These are phyloP conservation scores for Microcebus murinus DNA, from an alignment of 2,113 vertebrate species.

Conservation along the genomic window DNA sequence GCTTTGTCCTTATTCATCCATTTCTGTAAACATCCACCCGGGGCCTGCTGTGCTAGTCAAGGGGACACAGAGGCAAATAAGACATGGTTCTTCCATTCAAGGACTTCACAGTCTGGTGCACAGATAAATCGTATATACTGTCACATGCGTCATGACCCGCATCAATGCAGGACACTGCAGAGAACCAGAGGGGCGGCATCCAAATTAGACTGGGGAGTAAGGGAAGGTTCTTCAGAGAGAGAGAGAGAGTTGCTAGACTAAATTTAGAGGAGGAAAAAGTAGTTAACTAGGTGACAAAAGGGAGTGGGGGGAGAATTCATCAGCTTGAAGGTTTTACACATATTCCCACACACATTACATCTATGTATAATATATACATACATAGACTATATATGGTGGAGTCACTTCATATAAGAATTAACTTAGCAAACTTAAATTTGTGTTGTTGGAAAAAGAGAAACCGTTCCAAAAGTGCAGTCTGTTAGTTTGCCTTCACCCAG, in stretches of 20 bases:
- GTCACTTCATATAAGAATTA: not conserved
- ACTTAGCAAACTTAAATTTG: not conserved
- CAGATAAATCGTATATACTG: not conserved
- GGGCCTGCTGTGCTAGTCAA: not conserved
- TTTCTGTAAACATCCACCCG: not conserved
- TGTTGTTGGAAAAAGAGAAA: not conserved
- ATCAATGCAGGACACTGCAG: not conserved
- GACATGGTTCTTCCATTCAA: not conserved
- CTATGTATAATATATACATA: not conserved
- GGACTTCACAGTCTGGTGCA: not conserved
- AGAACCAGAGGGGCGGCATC: not conserved
- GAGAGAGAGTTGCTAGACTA: not conserved
- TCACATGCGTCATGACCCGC: accelerated
- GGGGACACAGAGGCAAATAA: not conserved
- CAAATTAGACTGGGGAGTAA: not conserved
- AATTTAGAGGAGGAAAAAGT: not conserved
- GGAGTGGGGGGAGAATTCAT: not conserved
- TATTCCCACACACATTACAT: not conserved
- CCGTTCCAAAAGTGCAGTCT: not conserved
- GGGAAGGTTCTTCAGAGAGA: not conserved
- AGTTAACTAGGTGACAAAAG: not conserved
- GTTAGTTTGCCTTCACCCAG: not conserved
- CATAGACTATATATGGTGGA: not conserved
- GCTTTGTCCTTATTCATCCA: not conserved
- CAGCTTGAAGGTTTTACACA: not conserved